Evolutionary conservation across 2,113 vertebrate species (phyloP).

Genomic region (Notarius lentiginosus): DNA sequence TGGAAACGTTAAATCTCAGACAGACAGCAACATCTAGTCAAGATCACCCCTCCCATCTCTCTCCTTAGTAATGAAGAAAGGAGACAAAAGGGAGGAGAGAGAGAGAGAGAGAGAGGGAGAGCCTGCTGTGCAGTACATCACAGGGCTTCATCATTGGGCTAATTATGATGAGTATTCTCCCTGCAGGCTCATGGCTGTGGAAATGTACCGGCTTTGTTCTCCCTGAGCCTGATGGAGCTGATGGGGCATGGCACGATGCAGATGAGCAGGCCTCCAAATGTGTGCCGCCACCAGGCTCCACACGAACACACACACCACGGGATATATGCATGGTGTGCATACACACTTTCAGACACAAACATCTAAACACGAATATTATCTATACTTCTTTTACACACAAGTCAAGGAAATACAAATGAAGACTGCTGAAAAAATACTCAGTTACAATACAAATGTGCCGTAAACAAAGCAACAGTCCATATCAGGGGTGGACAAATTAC

Average conservation of each 20-base stretch:
- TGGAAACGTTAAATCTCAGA: not conserved
- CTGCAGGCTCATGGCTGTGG: conserved; percentile 72
- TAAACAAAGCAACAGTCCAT: not conserved
- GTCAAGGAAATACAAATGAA: not conserved
- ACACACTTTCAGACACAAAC: conserved; percentile 45
- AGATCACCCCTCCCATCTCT: conserved; percentile 42
- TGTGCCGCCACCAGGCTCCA: conserved; percentile 46
- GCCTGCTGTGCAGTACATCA: conserved; percentile 73
- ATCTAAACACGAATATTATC: conserved; percentile 41
- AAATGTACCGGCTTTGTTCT: conserved; percentile 80
- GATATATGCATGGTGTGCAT: not conserved
- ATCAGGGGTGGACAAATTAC: not conserved
- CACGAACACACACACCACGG: conserved; percentile 38
- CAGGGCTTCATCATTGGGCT: conserved; percentile 78
- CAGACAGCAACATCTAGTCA: conserved; percentile 51
- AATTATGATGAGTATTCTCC: conserved; percentile 79
- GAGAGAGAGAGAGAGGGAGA: conserved; percentile 62
- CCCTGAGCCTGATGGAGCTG: conserved; percentile 73
- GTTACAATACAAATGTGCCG: not conserved
- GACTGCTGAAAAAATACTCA: not conserved
- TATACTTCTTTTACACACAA: conserved; percentile 18
- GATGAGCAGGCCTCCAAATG: conserved; percentile 64
- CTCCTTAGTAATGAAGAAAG: conserved; percentile 59
- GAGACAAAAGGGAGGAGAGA: conserved; percentile 38
- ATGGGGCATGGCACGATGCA: conserved; percentile 75